Percentiles rank a stretch among this genome's conserved stretches.
Conservation (phyloP, 2,113 vertebrate genomes). For the Noturus placidus region DNA sequence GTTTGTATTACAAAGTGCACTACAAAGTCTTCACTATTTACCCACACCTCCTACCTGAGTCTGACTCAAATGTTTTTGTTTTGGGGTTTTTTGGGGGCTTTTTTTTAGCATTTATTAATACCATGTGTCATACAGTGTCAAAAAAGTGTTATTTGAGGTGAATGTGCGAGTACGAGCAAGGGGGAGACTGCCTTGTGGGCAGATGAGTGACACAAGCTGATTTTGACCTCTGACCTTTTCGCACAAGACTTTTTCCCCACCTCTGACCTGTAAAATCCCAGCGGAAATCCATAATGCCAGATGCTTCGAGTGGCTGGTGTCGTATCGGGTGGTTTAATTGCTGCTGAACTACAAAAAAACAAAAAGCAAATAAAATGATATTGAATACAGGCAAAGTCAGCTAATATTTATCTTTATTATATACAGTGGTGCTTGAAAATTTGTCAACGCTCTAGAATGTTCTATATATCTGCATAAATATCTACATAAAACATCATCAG, state of each 20-base stretch:
- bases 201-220: slow-evolving; percentile 43
- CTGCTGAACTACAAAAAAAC: neutral
- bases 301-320: neutral
- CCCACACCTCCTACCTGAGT: neutral
- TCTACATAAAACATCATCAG: too few species aligned
- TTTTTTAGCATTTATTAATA: neutral
- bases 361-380: neutral
- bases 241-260: slow-evolving; percentile 36
- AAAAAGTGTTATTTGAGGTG: neutral
- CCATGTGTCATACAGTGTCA: neutral
- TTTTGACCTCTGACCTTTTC: slow-evolving; percentile 46
- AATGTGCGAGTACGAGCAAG: neutral
- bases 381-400: neutral
- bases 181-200: neutral
- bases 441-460: too few species aligned
- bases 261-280: slow-evolving; percentile 39
- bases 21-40: neutral
- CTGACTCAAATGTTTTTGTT: neutral
- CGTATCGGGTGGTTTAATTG: neutral
- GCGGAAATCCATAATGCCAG: slow-evolving; percentile 24
- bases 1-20: neutral
- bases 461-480: too few species aligned
- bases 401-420: neutral
- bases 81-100: neutral
- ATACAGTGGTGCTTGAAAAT: too few species aligned